Conservation (phyloP, 2,113 vertebrate species). For the Eidolon helvum region DNA sequence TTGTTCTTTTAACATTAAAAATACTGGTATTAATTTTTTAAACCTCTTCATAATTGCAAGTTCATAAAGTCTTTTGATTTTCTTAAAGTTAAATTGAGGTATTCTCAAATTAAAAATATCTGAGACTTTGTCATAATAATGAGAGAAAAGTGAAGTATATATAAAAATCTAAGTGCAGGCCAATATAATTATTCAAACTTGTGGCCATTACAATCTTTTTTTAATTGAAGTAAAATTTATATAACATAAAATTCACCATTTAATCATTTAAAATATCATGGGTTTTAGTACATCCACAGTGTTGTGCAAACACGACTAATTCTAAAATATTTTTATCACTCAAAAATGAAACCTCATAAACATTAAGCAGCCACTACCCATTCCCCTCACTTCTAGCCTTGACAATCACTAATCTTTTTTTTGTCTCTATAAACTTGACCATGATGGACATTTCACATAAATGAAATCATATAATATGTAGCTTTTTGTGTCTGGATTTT, state of each 20-base stretch:
- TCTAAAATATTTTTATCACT: not conserved
- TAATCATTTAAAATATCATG: not conserved
- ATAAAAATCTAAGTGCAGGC: not conserved
- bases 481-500: not conserved
- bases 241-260: not conserved
- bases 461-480: not conserved
- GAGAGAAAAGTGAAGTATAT: not conserved
- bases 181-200: not conserved
- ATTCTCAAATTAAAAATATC: not conserved
- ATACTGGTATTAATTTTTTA: not conserved
- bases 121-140: not conserved
- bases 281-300: not conserved
- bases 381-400: fast-evolving
- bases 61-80: not conserved
- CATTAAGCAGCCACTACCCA: not conserved
- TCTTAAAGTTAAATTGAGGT: not conserved
- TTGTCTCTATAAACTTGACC: not conserved
- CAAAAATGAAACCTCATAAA: not conserved
- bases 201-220: not conserved
- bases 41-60: not conserved
- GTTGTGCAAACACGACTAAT: not conserved
- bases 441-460: not conserved
- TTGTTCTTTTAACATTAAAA: not conserved
- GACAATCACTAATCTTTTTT: not conserved
- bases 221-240: not conserved